phyloP scores from a whole-genome alignment of 2,797 vertebrate genomes.

The Acrocephalus scirpaceus region DNA sequence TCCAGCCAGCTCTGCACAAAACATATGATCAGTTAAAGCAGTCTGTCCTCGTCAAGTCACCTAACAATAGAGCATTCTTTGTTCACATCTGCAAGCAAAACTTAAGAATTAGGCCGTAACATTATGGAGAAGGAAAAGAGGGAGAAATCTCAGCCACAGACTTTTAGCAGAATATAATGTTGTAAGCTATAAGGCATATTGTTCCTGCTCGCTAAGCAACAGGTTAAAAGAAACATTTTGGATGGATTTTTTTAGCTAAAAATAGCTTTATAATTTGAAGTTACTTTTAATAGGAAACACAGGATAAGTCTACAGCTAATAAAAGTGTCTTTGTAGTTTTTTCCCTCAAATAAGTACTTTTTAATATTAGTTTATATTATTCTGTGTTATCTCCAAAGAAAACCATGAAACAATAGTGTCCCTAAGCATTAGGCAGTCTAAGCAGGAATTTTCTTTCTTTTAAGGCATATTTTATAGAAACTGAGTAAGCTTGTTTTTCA shows the following conservation, averaged over 20 bases:
- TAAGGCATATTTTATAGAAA: neutral
- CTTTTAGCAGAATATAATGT: neutral
- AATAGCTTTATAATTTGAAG: neutral
- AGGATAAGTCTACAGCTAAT: neutral
- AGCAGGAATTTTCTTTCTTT: neutral
- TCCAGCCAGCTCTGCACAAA: rapidly evolving
- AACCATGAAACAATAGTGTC: neutral
- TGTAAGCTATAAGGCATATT: neutral
- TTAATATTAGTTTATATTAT: neutral
- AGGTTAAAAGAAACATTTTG: neutral
- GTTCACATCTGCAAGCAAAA: neutral
- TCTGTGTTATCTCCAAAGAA: neutral
- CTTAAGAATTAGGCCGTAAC: neutral
- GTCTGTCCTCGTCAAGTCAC: neutral
- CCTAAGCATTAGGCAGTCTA: neutral
- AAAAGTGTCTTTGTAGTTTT: neutral
- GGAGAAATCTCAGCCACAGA: neutral
- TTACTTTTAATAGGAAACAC: neutral
- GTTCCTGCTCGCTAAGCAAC: neutral
- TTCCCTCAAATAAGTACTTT: neutral
- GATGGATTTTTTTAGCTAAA: neutral
- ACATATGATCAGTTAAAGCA: neutral
- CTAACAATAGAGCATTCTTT: neutral
- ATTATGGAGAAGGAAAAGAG: neutral
- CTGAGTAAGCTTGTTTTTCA: neutral